A percentile compares a stretch with the other conserved stretches of the same genome.
These are phyloP conservation scores for Molanna angustata DNA, from an alignment of 2,888 invertebrate genomes.

Conservation along the genomic window DNA sequence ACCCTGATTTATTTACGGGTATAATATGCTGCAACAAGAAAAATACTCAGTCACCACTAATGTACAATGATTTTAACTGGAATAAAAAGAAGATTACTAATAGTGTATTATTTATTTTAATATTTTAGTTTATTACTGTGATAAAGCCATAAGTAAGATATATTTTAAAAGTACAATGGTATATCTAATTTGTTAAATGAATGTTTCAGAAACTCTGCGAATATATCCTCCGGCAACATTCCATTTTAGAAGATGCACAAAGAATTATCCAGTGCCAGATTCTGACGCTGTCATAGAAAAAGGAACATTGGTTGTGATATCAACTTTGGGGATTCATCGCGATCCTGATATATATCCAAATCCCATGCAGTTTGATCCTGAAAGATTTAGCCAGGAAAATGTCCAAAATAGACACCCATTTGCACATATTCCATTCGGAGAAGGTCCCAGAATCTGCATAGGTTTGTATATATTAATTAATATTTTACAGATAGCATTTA, in stretches of 20 bases:
- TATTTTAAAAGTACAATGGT: too few species aligned
- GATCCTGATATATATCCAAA: slow-evolving; percentile 38
- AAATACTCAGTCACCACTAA: too few species aligned
- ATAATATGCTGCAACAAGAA: too few species aligned
- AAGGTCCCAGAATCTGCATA: slow-evolving; percentile 16
- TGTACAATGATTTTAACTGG: too few species aligned
- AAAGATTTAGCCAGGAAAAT: slow-evolving; percentile 33
- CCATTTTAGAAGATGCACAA: slow-evolving; percentile 33
- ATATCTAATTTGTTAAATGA: too few species aligned
- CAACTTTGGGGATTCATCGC: slow-evolving; percentile 38
- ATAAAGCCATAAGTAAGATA: too few species aligned
- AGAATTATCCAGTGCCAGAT: slow-evolving; percentile 35
- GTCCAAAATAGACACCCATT: slow-evolving; percentile 31
- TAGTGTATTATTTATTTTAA: too few species aligned
- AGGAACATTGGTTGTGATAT: slow-evolving; percentile 37
- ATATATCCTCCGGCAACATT: slow-evolving; percentile 39
- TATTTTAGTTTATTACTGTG: too few species aligned
- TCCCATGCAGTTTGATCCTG: not conserved
- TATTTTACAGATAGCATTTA: too few species aligned
- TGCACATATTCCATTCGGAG: slow-evolving; percentile 37
- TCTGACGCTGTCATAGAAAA: slow-evolving; percentile 35
- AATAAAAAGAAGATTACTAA: too few species aligned
- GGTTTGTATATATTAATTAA: too few species aligned
- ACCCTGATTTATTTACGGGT: too few species aligned
- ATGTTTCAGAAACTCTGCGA: slow-evolving; percentile 39